Base-by-base conservation (phyloP, 2,888 invertebrate genomes). In the Sarcophaga subvicina region DNA sequence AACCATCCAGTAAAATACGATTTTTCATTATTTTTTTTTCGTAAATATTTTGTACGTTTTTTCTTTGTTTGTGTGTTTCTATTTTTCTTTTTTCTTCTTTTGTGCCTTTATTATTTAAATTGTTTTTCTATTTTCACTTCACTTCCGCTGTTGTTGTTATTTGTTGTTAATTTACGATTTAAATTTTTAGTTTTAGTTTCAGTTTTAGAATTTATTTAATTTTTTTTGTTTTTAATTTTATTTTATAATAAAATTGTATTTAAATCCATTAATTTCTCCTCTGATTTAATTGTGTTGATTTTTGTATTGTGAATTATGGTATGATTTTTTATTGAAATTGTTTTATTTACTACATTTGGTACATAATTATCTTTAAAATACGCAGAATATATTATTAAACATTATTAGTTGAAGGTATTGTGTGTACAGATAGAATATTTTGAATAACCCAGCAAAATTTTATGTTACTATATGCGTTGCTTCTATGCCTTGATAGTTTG, bases 1-100 rank as follows among this genome's bases (percentile, higher is more conserved):
- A 90, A 85, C 87, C 90, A 89, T 92, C 91, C 89, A 91, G 89
- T 88, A 90, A 90, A 90, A 90, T 91, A 88, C 89, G 90, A 90
- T 91, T 92, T 92, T 92, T 92, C 92, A 92, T 91, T 89, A 88
- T 89, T 22, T 64, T 76, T 63, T 73, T 77, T 59, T 75, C 49
- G 62, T 20, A 73, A 37, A 76, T 67, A 66, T 12, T 66, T 59
- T 77, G 45, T 66, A 60, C 64, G 73, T 37, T n/a, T 75, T 12
- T 63, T 10, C 22, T 22, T 22, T 22, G 22, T 22, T 22, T 22
- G 22, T 22, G 12, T 75, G 73, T 70, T 60, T 17, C 49, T n/a
- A 4, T 78, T 81, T 54, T 69, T 22, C 22, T 22, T 22, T 22
- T 75, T 8, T 62, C 6, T 67, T 73, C 75, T n/a, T n/a, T 75